A percentile compares a stretch with the other conserved stretches of the same genome.
Evolutionary conservation across 2,888 invertebrate species (phyloP).

Genomic region (Girardia tigrina): DNA sequence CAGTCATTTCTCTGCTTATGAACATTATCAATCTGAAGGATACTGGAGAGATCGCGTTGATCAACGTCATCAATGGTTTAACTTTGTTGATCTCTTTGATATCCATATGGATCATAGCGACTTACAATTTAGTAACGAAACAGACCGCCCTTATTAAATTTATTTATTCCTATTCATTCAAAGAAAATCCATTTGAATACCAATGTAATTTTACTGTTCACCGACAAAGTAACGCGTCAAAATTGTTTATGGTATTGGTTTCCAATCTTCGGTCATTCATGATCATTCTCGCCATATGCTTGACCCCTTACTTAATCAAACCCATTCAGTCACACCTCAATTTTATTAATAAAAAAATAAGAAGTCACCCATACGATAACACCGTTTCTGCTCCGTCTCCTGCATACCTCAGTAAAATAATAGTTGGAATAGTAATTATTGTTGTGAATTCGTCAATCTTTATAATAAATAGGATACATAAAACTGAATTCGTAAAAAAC

Average conservation of each 20-base stretch:
- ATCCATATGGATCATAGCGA: background rate
- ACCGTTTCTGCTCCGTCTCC: too few species aligned
- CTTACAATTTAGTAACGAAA: background rate
- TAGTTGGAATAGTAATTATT: too few species aligned
- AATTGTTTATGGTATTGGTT: too few species aligned
- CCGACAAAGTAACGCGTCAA: too few species aligned
- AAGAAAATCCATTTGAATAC: background rate
- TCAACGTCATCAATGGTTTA: background rate
- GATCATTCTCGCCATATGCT: background rate
- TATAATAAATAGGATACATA: too few species aligned
- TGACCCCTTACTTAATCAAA: background rate
- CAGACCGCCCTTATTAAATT: background rate
- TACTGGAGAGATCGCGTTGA: background rate
- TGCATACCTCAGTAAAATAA: too few species aligned
- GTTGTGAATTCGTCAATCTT: too few species aligned
- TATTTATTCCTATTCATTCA: background rate
- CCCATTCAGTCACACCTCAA: background rate
- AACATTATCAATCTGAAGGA: background rate
- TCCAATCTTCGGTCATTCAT: background rate
- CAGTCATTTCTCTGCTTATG: background rate
- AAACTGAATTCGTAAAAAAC: too few species aligned
- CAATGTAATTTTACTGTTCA: background rate
- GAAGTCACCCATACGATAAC: background rate
- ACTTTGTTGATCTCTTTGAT: background rate
- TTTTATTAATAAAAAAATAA: background rate